Percentiles rank a stretch among this genome's conserved stretches.
Evolutionary conservation across 2,888 invertebrate species (phyloP).

Genomic region (Clivina fossor): DNA sequence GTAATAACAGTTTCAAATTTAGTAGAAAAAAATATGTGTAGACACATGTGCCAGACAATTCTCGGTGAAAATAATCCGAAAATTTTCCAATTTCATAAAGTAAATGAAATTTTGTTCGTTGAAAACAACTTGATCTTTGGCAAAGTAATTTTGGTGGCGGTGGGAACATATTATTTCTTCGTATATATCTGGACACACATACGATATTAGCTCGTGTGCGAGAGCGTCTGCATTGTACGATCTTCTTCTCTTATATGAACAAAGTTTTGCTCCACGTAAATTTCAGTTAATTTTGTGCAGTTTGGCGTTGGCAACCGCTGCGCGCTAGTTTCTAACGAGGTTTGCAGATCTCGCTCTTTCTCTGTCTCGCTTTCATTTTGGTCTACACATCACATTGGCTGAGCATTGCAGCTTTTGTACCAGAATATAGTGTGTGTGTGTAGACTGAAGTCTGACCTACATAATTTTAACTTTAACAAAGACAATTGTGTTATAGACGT

Average conservation of each 20-base stretch:
- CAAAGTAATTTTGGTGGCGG: conserved; percentile 1
- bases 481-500: conserved; percentile 15
- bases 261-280: conserved; percentile 22
- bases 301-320: conserved; percentile 13
- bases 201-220: conserved; percentile 1
- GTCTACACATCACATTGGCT: not conserved
- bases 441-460: conserved; percentile 16
- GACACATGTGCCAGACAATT: too few species aligned
- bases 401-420: not conserved
- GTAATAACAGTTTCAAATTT: too few species aligned
- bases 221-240: conserved; percentile 3
- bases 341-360: not conserved
- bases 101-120: too few species aligned
- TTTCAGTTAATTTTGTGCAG: conserved; percentile 23
- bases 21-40: too few species aligned
- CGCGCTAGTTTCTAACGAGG: conserved; percentile 21
- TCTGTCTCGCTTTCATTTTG: not conserved
- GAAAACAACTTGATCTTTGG: not conserved
- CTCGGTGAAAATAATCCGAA: too few species aligned
- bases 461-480: conserved; percentile 12
- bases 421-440: too few species aligned
- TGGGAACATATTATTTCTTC: not conserved
- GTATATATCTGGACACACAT: conserved; percentile 1
- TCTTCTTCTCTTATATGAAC: conserved; percentile 15
- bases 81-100: not conserved